Conservation (phyloP, 1,140 invertebrate genomes). For the Trichonephila inaurata region DNA sequence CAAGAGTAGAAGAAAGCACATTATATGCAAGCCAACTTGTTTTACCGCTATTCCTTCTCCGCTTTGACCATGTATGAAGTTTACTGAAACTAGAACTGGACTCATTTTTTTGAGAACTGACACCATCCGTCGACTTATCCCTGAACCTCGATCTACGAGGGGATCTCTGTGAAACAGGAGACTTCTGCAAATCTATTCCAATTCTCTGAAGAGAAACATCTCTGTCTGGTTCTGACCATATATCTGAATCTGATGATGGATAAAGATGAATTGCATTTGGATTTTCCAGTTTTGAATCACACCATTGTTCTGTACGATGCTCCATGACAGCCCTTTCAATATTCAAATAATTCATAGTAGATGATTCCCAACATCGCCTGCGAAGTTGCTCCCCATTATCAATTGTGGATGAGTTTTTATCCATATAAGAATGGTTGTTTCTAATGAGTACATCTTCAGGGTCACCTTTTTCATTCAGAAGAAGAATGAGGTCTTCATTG, state of each 20-base stretch:
- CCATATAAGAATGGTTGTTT: slow-evolving; percentile 29
- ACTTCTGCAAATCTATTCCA: slow-evolving; percentile 62
- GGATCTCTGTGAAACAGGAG: slow-evolving; percentile 22
- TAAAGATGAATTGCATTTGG: background rate
- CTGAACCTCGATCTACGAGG: slow-evolving; percentile 51
- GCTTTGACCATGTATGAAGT: slow-evolving; percentile 45
- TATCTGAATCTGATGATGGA: slow-evolving; percentile 75
- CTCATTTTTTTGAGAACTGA: slow-evolving; percentile 48
- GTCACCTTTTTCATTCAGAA: slow-evolving; percentile 58
- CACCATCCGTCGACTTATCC: slow-evolving; percentile 17
- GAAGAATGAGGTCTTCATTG: slow-evolving; percentile 66
- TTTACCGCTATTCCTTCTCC: slow-evolving; percentile 62
- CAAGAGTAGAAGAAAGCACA: slow-evolving; percentile 57
- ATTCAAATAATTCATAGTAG: background rate
- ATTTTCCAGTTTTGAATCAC: background rate
- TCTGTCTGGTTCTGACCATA: slow-evolving; percentile 75
- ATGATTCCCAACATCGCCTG: slow-evolving; percentile 58
- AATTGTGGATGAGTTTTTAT: background rate
- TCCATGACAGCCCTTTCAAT: background rate
- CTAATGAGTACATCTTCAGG: slow-evolving; percentile 62
- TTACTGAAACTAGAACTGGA: slow-evolving; percentile 39
- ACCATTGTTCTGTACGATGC: background rate
- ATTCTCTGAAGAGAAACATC: slow-evolving; percentile 74
- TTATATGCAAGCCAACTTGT: slow-evolving; percentile 48
- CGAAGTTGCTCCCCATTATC: slow-evolving; percentile 36